Conservation (phyloP, 1,140 invertebrate genomes). For the Macrocentrus cingulum region DNA sequence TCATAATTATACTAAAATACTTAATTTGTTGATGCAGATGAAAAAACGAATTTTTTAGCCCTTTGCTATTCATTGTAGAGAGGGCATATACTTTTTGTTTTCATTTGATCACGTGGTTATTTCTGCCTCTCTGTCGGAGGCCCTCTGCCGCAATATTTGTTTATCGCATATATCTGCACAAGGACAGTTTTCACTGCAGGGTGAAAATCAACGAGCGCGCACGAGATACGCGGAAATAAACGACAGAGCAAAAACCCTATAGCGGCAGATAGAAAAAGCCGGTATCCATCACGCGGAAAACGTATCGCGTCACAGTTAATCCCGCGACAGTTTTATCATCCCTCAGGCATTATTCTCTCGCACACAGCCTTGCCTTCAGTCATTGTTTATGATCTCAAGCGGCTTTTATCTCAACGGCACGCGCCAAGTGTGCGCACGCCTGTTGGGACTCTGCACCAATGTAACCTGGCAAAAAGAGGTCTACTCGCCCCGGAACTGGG, state of each 20-base stretch:
- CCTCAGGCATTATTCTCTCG: neutral
- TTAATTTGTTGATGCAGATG: too few species aligned
- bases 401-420: conserved; percentile 16
- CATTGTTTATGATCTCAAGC: conserved; percentile 25
- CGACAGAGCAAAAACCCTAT: neutral
- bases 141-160: neutral
- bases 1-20: too few species aligned
- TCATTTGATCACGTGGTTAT: too few species aligned
- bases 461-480: conserved; percentile 9
- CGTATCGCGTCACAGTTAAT: conserved; percentile 21
- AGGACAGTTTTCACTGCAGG: too few species aligned
- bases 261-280: neutral
- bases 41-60: too few species aligned
- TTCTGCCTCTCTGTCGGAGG: too few species aligned
- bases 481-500: neutral
- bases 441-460: neutral
- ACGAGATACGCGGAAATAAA: neutral
- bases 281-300: neutral
- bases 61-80: too few species aligned
- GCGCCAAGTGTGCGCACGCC: conserved; percentile 6
- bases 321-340: conserved; percentile 25
- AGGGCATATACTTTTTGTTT: too few species aligned
- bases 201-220: too few species aligned
- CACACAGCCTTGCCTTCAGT: conserved; percentile 9
- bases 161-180: neutral